Conservation (phyloP, 2,888 invertebrate genomes). For the Drosophila stalkeri region DNA sequence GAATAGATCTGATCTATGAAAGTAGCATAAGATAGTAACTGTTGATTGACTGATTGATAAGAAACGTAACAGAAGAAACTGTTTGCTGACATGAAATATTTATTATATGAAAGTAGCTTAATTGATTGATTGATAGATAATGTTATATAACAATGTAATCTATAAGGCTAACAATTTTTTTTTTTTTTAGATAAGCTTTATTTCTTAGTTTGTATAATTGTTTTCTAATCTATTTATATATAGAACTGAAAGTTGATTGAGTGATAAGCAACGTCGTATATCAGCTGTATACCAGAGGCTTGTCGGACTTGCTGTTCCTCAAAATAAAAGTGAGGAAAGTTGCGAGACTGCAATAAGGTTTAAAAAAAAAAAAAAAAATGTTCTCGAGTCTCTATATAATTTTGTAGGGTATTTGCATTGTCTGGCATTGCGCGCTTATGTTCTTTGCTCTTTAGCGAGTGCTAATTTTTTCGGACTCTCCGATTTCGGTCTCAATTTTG, state of each 20-base stretch:
- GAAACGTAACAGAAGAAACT: neutral
- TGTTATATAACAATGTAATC: neutral
- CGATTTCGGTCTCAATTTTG: slow-evolving; percentile 27
- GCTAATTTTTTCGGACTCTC: slow-evolving; percentile 55
- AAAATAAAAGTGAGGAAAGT: no score
- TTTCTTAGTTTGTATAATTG: neutral
- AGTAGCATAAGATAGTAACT: no score
- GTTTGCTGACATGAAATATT: neutral
- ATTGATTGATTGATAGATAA: neutral
- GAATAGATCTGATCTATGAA: no score
- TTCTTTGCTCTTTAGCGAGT: slow-evolving; percentile 10
- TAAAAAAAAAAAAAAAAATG: neutral
- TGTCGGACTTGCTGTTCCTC: no score
- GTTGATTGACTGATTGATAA: neutral
- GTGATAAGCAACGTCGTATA: neutral
- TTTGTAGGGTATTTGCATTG: slow-evolving; percentile 27
- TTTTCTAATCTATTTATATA: neutral
- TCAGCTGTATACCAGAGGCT: no score
- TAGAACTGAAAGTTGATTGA: neutral
- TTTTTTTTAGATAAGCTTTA: neutral
- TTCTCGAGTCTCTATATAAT: rapidly evolving
- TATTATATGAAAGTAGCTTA: neutral
- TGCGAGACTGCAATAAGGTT: neutral
- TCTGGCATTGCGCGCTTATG: neutral
- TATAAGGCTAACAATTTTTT: neutral